These are phyloP conservation scores for Drosophila bunnanda DNA, from an alignment of 2,888 invertebrate genomes.

Conservation along the genomic window DNA sequence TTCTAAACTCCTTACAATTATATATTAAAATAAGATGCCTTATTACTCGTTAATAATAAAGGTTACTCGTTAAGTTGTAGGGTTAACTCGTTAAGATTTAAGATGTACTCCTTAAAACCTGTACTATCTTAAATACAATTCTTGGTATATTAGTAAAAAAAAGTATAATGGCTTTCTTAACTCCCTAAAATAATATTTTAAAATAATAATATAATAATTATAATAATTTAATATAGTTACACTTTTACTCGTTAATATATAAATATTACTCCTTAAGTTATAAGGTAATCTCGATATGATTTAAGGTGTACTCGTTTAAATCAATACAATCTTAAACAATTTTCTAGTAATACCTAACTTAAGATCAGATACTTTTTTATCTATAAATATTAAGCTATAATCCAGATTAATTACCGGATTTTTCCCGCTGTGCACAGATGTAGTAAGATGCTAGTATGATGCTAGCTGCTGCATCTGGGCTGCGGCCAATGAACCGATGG, in stretches of 20 bases:
- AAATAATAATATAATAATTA: no score
- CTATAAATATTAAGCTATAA: background rate
- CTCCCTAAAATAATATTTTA: background rate
- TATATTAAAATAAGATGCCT: no score
- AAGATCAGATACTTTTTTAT: background rate
- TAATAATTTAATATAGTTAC: no score
- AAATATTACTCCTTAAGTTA: background rate
- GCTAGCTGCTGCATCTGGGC: conserved; percentile 42
- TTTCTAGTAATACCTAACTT: background rate
- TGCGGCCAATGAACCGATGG: conserved; percentile 71
- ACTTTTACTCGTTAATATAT: background rate
- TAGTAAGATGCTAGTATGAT: conserved; percentile 37
- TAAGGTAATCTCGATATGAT: background rate
- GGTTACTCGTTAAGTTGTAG: background rate
- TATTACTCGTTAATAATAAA: background rate
- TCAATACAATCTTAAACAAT: background rate
- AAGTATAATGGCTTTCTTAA: background rate
- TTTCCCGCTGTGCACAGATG: background rate
- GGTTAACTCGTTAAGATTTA: background rate
- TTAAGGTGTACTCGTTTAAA: background rate
- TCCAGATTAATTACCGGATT: background rate
- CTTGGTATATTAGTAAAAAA: no score
- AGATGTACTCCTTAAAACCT: background rate
- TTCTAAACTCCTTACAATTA: no score
- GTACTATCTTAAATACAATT: no score